A percentile compares a stretch with the other conserved stretches of the same genome.
phyloP scores from a whole-genome alignment of 2,888 invertebrate genomes.

The Hofmannophila pseudospretella region DNA sequence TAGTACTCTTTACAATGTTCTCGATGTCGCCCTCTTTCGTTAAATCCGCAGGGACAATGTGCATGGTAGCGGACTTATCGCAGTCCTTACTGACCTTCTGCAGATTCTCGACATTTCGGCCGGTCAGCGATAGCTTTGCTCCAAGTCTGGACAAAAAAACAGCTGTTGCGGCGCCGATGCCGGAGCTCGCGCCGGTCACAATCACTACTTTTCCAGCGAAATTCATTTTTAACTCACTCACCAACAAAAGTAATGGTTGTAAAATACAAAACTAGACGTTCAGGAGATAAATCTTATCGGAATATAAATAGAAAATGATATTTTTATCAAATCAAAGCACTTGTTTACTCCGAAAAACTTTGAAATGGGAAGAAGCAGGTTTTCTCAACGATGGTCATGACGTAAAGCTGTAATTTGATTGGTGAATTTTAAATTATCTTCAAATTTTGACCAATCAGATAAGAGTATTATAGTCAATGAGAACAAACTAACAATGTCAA shows the following conservation, averaged over 20 bases:
- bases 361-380: not conserved
- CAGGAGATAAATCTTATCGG: slow-evolving; percentile 24
- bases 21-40: slow-evolving; percentile 85
- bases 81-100: slow-evolving; percentile 60
- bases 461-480: not conserved
- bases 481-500: no score
- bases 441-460: not conserved
- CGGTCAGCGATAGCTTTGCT: slow-evolving; percentile 84
- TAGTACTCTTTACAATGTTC: slow-evolving; percentile 83
- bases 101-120: slow-evolving; percentile 82
- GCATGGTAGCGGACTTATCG: slow-evolving; percentile 60
- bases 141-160: slow-evolving; percentile 86
- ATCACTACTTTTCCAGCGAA: slow-evolving; percentile 85
- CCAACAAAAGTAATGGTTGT: not conserved
- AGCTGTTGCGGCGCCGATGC: slow-evolving; percentile 91
- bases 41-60: slow-evolving; percentile 83
- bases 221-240: slow-evolving; percentile 48
- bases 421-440: not conserved
- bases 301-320: slow-evolving; percentile 12
- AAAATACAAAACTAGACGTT: not conserved
- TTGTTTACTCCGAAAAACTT: slow-evolving; percentile 15
- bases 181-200: slow-evolving; percentile 90
- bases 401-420: not conserved
- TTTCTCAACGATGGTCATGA: not conserved
- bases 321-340: slow-evolving; percentile 1